phyloP scores from a whole-genome alignment of 2,888 invertebrate species.

The Drosophila ustulata region DNA sequence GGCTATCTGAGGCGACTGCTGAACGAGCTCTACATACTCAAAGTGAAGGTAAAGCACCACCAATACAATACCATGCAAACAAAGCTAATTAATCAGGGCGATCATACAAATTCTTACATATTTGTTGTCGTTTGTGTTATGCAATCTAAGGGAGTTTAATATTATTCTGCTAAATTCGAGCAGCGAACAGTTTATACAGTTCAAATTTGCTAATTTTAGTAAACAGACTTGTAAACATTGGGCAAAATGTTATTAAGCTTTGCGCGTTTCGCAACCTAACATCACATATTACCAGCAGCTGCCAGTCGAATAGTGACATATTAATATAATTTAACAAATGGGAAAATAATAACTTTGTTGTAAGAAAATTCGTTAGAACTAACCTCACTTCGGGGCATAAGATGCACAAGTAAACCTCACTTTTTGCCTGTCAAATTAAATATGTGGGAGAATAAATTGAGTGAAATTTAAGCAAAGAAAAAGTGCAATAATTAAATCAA shows the following conservation, averaged over 20 bases:
- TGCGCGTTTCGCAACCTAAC: no score
- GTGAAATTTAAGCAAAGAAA: no score
- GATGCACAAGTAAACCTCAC: no score
- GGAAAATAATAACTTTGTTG: no score
- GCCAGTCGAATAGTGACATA: no score
- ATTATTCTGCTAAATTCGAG: not conserved
- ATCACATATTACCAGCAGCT: no score
- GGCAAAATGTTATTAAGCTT: no score
- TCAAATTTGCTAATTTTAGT: not conserved
- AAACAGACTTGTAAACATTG: not conserved
- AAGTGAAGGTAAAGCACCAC: constrained; percentile 89
- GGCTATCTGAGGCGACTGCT: constrained; percentile 90
- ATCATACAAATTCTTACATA: not conserved
- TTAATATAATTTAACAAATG: no score
- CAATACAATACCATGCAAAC: constrained; percentile 26
- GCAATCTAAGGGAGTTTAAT: not conserved
- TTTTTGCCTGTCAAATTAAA: no score
- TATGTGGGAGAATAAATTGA: no score
- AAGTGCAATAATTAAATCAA: no score
- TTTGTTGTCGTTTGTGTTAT: not conserved
- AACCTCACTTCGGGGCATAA: no score
- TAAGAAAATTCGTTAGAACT: not conserved
- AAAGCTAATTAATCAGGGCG: constrained; percentile 4
- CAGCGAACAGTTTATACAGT: not conserved
- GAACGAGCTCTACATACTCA: constrained; percentile 92